phyloP scores from a whole-genome alignment of 2,797 vertebrate species.

The Enoplosus armatus region DNA sequence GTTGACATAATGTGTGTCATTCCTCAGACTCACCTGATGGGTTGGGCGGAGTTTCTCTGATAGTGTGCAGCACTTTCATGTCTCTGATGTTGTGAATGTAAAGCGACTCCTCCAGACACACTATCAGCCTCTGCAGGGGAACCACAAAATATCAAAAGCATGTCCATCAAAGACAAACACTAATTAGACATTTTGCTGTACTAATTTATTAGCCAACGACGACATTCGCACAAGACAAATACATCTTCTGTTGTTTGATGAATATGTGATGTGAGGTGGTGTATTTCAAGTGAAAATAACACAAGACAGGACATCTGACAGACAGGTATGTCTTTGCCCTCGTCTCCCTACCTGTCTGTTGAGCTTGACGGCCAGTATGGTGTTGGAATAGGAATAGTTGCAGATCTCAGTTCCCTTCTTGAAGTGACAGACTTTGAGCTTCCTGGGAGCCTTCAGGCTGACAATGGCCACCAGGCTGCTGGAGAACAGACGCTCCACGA shows the following conservation, averaged over 20 bases:
- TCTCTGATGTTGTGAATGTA: constrained; percentile 99
- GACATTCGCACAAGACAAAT: background rate
- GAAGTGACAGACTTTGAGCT: constrained; percentile 99
- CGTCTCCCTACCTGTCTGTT: constrained; percentile 91
- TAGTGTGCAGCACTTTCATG: constrained; percentile 99
- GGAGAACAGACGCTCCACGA: constrained; percentile 98
- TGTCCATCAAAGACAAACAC: background rate
- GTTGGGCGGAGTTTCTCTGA: constrained; percentile 98
- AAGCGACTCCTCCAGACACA: constrained; percentile 98
- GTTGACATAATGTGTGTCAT: background rate
- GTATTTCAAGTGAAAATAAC: constrained; percentile 20
- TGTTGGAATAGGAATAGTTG: constrained; percentile 99
- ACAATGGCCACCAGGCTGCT: constrained; percentile 98
- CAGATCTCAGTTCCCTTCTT: constrained; percentile 99
- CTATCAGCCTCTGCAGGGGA: constrained; percentile 92
- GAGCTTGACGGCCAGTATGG: constrained; percentile 97
- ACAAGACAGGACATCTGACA: background rate
- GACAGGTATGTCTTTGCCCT: background rate
- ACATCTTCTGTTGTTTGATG: background rate
- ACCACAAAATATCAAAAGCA: constrained; percentile 1
- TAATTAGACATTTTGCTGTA: background rate
- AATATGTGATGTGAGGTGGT: background rate
- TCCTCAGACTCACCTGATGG: constrained; percentile 88
- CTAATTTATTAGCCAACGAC: background rate
- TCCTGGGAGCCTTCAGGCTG: constrained; percentile 97